Evolutionary conservation across 2,888 invertebrate genomes (phyloP), one percentile per base, ranked within the genome.

Genomic region (Heliconius ismenius): DNA sequence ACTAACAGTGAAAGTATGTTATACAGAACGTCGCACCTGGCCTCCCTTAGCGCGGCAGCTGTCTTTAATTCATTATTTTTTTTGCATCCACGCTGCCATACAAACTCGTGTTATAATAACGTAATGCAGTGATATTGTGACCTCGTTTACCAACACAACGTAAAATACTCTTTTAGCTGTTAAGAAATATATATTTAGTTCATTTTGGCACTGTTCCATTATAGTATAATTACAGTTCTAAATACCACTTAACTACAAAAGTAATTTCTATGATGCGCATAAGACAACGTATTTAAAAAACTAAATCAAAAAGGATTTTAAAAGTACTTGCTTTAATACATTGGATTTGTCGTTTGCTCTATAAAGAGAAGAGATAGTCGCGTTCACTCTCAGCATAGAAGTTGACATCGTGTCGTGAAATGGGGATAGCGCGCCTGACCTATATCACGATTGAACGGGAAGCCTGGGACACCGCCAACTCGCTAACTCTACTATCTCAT

Each of bases 401-500:
- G 79, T 75, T 75, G 78, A 76, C 85, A 82, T 83, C 84, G 85
- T 85, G 84, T 83, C 81, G 85, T 84, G 83, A 87, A 90, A 87
- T 82, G 85, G 86, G 87, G 86, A 86, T 89, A 85, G 88, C 86
- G 89, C 87, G 87, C 89, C 90, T 92, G 93, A 93, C 92, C 93
- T 92, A 92, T 86, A 91, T 92, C 87, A 86, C 86, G 84, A 84
- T 75, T 79, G 73, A 75, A 80, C 85, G 83, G 58, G 49, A 73
- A 84, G 87, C 86, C 91, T 91, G 92, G 91, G 89, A 86, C 87
- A 84, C 84, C 85, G 91, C 92, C 92, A 92, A 91, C 86, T 88
- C 85, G 91, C 92, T 92, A 92, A 91, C 85, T 88, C 80, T 18
- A 49, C 49, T 83, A 85, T 82, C 81, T 84, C 84, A 83, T 79